Evolutionary conservation across 2,888 invertebrate genomes (phyloP).

Genomic region (Scaptomyza polygonia): DNA sequence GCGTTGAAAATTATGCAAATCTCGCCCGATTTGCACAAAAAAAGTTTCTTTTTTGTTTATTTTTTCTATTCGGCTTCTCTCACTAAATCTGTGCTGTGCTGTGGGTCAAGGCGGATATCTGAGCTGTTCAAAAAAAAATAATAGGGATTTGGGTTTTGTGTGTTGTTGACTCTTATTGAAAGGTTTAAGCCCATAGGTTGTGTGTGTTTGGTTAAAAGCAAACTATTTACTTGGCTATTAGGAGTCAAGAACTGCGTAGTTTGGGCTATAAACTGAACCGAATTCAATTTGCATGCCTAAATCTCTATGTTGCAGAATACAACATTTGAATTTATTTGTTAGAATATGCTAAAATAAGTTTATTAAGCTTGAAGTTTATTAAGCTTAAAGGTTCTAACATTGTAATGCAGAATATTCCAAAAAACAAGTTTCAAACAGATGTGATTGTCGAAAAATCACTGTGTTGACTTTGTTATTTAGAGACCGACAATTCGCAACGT

Average conservation of each 20-base stretch:
- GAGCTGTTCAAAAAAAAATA: conserved; percentile 56
- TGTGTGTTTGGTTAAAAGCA: conserved; percentile 1
- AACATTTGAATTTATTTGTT: background rate
- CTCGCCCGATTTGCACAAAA: conserved; percentile 58
- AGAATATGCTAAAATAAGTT: background rate
- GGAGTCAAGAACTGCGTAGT: background rate
- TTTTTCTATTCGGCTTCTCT: conserved; percentile 2
- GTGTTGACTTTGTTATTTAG: conserved; percentile 1
- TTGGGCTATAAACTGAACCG: background rate
- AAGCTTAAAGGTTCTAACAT: background rate
- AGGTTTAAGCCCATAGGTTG: conserved; percentile 48
- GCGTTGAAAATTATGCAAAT: conserved; percentile 72
- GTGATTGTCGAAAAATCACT: background rate
- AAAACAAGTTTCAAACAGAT: background rate
- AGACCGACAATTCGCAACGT: background rate
- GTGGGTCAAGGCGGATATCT: conserved; percentile 66
- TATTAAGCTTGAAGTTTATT: background rate
- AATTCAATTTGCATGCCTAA: conserved; percentile 4
- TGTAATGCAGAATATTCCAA: background rate
- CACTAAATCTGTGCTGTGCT: conserved; percentile 1
- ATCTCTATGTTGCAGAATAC: background rate
- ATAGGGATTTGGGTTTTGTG: conserved; percentile 58
- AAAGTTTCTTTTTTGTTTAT: conserved; percentile 41
- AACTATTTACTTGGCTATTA: conserved; percentile 40
- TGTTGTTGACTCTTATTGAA: conserved; percentile 64